Base-by-base conservation (phyloP, 2,113 vertebrate species). In the Solenodon paradoxus region DNA sequence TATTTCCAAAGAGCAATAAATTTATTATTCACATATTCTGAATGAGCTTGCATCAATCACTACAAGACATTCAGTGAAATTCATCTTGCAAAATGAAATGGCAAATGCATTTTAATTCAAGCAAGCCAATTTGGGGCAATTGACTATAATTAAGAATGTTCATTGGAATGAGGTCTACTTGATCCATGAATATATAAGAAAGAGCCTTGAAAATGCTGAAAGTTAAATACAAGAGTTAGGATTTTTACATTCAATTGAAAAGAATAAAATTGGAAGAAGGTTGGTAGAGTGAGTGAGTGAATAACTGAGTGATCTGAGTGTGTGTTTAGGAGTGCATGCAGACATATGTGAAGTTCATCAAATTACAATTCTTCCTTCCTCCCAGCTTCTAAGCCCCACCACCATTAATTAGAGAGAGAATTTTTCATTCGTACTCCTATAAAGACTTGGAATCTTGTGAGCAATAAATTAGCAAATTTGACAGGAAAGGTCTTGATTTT, bases 1-100 rank as follows among this genome's bases (percentile, higher is more conserved):
- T 94, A 94, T 96, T 97, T 97, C 92, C 87, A 90, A 55, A 92
- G 80, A 93, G 84, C 66, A 95, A 96, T 95, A 92, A 81, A 96
- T 96, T 77, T 94, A 85, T 96, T 95, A 96, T 94, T 95, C 83
- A 88, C 74, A 96, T 77, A 49, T 74, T 84, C 74, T 90, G 72
- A 95, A 90, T 79, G 93, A 97, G 71, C 35, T 94, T 91, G 42
- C 88, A 95, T 96, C 92, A 92, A 90, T 97, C 92, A 93, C 81
- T 84, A 47, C 5, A 30, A 97, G 71, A 92, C 87, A 93, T 26
- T 83, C 92, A 80, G 42, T 94, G 92, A 96, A 88, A 95, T 94
- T 88, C 87, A 95, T 90, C 93, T 92, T 88, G 53, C 86, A 93
- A 95, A 94, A 95, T 82, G 94, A 96, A 96, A 95, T 74, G 77